phyloP scores from a whole-genome alignment of 2,797 vertebrate genomes.

The Nyctibius grandis region DNA sequence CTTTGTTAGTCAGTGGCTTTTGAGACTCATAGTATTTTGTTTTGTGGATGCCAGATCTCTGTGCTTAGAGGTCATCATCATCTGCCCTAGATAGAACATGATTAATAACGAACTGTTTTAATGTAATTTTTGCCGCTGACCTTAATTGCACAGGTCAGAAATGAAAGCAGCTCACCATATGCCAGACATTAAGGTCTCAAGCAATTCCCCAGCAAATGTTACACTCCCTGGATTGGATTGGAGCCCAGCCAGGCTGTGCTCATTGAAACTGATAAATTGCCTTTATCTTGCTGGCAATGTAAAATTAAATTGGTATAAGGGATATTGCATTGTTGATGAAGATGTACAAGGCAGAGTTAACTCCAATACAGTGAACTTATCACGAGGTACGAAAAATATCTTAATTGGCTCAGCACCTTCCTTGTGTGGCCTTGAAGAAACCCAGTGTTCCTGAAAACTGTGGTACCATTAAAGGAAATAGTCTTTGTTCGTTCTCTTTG shows the following conservation, averaged over 20 bases:
- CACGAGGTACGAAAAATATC: conserved; percentile 29
- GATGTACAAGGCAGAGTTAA: conserved; percentile 63
- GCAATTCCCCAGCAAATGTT: conserved; percentile 55
- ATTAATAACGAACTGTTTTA: conserved; percentile 64
- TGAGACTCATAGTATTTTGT: background rate
- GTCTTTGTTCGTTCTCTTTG: conserved; percentile 8
- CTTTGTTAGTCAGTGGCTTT: background rate
- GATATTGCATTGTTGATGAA: conserved; percentile 64
- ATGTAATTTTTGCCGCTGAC: conserved; percentile 60
- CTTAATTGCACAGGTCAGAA: conserved; percentile 65
- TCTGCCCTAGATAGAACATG: conserved; percentile 47
- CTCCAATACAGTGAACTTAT: conserved; percentile 32
- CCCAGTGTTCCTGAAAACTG: conserved; percentile 21
- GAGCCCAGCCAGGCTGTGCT: conserved; percentile 48
- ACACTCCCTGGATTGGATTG: conserved; percentile 53
- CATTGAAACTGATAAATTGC: conserved; percentile 67
- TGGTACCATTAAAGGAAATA: background rate
- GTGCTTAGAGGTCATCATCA: conserved; percentile 35
- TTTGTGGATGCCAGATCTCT: background rate
- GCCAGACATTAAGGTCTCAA: conserved; percentile 61
- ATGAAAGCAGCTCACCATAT: conserved; percentile 63
- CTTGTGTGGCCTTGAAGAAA: conserved; percentile 32
- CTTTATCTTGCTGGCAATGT: conserved; percentile 63
- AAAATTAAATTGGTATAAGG: conserved; percentile 64
- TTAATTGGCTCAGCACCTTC: conserved; percentile 53